Evolutionary conservation across 2,888 invertebrate genomes (phyloP), one percentile per base, ranked within the genome.

Genomic region (Drosophila gaucha): DNA sequence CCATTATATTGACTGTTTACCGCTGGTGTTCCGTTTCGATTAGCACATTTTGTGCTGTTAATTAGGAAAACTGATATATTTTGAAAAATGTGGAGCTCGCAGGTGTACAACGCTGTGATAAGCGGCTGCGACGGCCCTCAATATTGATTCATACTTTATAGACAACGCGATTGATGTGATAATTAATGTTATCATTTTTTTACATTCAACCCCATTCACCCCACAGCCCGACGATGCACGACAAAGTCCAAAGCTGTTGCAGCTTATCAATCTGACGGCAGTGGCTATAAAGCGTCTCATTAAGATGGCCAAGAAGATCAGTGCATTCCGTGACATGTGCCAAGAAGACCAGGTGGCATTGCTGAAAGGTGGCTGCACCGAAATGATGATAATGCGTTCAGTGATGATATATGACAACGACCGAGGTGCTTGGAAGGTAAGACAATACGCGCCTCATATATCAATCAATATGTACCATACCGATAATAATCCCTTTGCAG

Each of bases 361-460:
- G 36, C 80, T 92, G 4, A 92, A 92, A 86, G 98, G 98, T 0
- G 98, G 98, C 1, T 98, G 98, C 89, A 98, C 97, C 46, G 99
- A 99, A 92, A 96, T 99, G 95, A 96, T 99, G 95, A 96, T 99
- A 60, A 93, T 99, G 51, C 93, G 98, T 12, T 98, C 98, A 74
- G 97, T 97, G 0, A 96, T 97, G 93, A 96, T 96, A 44, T 99
- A 98, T 89, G 97, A 98, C 89, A 86, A 89, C 39, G 96, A 96
- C 78, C 94, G 95, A 77, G 96, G 97, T 86, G 95, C 96, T 49
- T 99, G 99, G 99, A 96, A 96, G 93, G 97, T 97, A 89, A 30
- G 0, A 24, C 12, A 12, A 12, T 20, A 4, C 3, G 8, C 3
- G 8, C 3, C 5, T 31, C 1, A 8, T 0, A 1, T 22, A 3